Evolutionary conservation across 2,797 vertebrate species (phyloP), one percentile per base, ranked within the genome.

Genomic region (Peromyscus attwateri): DNA sequence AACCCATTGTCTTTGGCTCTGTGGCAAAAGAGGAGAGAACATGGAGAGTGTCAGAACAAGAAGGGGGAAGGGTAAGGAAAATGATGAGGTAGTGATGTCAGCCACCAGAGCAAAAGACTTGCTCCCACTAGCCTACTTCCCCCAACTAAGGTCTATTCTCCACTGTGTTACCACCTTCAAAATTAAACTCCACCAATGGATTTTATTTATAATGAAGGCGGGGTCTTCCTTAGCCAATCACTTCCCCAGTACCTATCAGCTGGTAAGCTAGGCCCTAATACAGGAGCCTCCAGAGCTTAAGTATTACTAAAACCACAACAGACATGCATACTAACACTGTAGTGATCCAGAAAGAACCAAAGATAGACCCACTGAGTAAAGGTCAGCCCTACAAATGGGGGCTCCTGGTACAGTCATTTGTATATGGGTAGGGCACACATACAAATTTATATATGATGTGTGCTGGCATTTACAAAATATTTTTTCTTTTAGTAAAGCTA

Each of bases 331-430:
- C 17, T 77, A 79, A 31, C 29, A 19, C 6, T 62, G 11, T 10
- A 16, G 40, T 76, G 73, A 46, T 52, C 27, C 81, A 91, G 23
- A 82, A 31, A 81, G 49, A 82, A 23, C 14, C 34, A 57, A 60
- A 89, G 23, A 1, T 7, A 37, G 23, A 80, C 57, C 31, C 43
- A 37, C 3, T 3, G 23, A 23, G 21, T 43, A 7, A 55, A 52
- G 34, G 49, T 57, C 21, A 19, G 46, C 23, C 31, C 57, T n/a
- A 23, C 60, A 83, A 29, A 73, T 4, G 21, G 13, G 3, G 29
- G 13, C 1, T 17, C 21, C 2, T 1, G 0, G 37, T 19, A 12
- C 1, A n/a, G 10, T 2, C 23, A 70, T n/a, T 23, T 71, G 31
- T 21, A 46, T 14, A 8, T 52, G 12, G 13, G 0, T 31, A 13